These are phyloP conservation scores for Takifugu ocellatus DNA, from an alignment of 2,797 vertebrate genomes.

Conservation along the genomic window DNA sequence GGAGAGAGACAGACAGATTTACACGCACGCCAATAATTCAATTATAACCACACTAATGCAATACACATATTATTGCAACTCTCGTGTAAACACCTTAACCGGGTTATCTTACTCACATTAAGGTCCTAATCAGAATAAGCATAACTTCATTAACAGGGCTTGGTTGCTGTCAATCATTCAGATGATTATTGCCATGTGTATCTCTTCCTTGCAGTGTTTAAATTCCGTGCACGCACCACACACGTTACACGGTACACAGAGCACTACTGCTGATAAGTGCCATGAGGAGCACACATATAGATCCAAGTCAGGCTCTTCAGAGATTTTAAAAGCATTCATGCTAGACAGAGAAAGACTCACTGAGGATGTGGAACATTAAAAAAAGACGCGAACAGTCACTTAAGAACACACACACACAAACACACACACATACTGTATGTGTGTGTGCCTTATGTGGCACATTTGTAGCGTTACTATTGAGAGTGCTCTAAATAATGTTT, in stretches of 20 bases:
- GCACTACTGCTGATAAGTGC: neutral
- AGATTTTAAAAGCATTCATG: slow-evolving; percentile 1
- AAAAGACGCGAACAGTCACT: neutral
- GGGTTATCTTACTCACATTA: slow-evolving; percentile 69
- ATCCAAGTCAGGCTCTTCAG: neutral
- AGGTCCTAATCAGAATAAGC: slow-evolving; percentile 61
- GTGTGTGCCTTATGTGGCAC: neutral
- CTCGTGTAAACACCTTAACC: slow-evolving; percentile 71
- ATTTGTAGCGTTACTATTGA: neutral
- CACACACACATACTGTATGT: neutral
- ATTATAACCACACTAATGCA: slow-evolving; percentile 71
- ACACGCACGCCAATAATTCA: slow-evolving; percentile 66
- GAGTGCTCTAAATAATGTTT: slow-evolving; percentile 14
- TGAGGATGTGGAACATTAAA: slow-evolving; percentile 4
- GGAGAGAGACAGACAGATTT: slow-evolving; percentile 44
- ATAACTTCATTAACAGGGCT: slow-evolving; percentile 68
- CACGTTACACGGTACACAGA: slow-evolving; percentile 38
- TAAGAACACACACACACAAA: slow-evolving; percentile 1
- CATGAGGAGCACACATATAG: slow-evolving; percentile 5
- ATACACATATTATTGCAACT: slow-evolving; percentile 70
- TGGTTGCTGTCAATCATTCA: slow-evolving; percentile 65
- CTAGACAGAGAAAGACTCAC: neutral
- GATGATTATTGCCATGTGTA: slow-evolving; percentile 48
- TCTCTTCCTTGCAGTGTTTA: slow-evolving; percentile 30
- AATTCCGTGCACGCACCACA: slow-evolving; percentile 31